phyloP scores from a whole-genome alignment of 2,113 vertebrate species.

The Colaptes auratus region DNA sequence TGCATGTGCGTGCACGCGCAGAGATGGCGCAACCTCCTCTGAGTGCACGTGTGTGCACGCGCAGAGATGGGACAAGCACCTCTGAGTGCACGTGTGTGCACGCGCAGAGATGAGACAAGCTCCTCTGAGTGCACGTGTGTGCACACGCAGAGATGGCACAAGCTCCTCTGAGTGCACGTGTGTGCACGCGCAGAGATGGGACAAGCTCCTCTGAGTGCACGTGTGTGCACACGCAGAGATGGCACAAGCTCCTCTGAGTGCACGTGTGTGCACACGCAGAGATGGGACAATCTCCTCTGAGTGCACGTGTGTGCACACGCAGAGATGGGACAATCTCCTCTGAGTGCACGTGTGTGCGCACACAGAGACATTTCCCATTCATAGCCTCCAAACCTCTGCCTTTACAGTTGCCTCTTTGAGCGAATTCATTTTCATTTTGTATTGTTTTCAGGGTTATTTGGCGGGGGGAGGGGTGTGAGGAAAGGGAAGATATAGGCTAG shows the following conservation, averaged over 20 bases:
- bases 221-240: neutral
- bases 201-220: neutral
- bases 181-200: neutral
- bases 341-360: accelerated
- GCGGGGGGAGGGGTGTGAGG: neutral
- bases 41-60: too few relatives aligned
- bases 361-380: neutral
- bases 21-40: too few relatives aligned
- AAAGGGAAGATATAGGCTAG: conserved; percentile 34
- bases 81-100: accelerated
- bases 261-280: too few relatives aligned
- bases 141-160: too few relatives aligned
- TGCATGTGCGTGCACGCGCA: too few relatives aligned
- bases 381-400: neutral
- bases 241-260: neutral
- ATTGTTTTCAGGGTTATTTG: neutral
- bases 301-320: accelerated
- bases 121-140: too few relatives aligned
- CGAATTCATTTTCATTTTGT: neutral
- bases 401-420: neutral
- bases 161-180: too few relatives aligned
- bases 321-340: neutral
- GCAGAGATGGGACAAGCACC: neutral
- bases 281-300: neutral
- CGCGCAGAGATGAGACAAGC: neutral